These are phyloP conservation scores for Brachystomella parvula DNA, from an alignment of 1,140 invertebrate genomes.

Conservation along the genomic window DNA sequence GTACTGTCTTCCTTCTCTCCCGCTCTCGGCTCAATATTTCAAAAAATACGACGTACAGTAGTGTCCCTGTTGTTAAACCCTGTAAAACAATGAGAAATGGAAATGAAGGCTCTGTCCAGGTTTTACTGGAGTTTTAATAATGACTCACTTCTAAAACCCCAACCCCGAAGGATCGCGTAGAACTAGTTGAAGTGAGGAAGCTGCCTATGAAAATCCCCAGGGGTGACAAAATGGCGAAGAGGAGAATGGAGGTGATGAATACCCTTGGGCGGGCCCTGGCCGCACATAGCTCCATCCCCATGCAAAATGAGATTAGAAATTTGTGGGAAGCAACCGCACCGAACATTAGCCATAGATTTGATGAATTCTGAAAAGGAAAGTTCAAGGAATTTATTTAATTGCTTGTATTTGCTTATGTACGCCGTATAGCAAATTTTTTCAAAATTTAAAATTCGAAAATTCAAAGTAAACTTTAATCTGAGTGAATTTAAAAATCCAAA, in stretches of 20 bases:
- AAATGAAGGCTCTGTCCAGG: background rate
- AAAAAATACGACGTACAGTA: constrained; percentile 85
- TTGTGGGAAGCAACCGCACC: constrained; percentile 80
- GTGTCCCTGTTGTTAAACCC: constrained; percentile 74
- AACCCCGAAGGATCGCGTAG: constrained; percentile 7
- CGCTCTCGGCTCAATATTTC: constrained; percentile 67
- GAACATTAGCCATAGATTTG: constrained; percentile 68
- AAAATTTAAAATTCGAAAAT: no score
- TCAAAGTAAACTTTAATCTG: no score
- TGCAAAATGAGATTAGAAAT: constrained; percentile 78
- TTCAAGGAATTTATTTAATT: background rate
- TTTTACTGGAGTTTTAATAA: background rate
- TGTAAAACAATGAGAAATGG: constrained; percentile 44
- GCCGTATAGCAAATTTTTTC: no score
- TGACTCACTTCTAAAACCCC: constrained; percentile 27
- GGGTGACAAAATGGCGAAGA: constrained; percentile 70
- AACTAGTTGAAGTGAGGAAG: constrained; percentile 49
- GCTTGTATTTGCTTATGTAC: no score
- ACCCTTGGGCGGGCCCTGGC: constrained; percentile 22
- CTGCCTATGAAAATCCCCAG: constrained; percentile 55
- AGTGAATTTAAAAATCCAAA: no score
- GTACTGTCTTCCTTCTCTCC: constrained; percentile 23
- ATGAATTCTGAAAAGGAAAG: constrained; percentile 24
- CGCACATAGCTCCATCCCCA: constrained; percentile 64
- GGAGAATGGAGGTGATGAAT: constrained; percentile 55